Percentiles rank a stretch among this genome's conserved stretches.
Conservation (phyloP, 2,888 invertebrate species). For the Platynereis dumerilii region DNA sequence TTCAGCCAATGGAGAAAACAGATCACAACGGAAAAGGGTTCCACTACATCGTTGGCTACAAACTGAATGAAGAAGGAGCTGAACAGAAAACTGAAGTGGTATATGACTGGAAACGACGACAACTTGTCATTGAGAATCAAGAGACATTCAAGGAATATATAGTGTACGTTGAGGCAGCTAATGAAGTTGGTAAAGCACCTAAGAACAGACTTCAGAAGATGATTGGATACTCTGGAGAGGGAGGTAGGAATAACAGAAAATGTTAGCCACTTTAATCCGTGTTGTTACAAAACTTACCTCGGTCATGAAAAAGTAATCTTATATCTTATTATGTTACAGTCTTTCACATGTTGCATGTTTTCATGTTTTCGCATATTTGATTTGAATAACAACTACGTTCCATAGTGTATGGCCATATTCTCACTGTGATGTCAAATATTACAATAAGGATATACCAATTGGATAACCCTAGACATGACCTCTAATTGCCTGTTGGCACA, state of each 20-base stretch:
- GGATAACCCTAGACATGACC: too few species aligned
- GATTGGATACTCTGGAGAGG: conserved; percentile 89
- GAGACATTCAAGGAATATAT: conserved; percentile 84
- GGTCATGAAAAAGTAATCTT: too few species aligned
- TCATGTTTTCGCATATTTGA: too few species aligned
- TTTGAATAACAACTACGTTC: too few species aligned
- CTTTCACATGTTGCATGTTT: too few species aligned
- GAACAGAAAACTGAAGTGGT: conserved; percentile 67
- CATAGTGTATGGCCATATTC: too few species aligned
- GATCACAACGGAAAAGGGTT: conserved; percentile 96
- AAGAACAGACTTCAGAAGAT: conserved; percentile 78
- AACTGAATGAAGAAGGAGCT: conserved; percentile 68
- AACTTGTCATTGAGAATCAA: conserved; percentile 76
- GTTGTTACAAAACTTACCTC: too few species aligned
- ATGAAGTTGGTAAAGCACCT: conserved; percentile 84
- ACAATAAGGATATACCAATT: too few species aligned
- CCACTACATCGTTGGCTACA: conserved; percentile 87
- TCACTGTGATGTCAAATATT: too few species aligned
- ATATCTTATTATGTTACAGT: too few species aligned
- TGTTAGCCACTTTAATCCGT: too few species aligned
- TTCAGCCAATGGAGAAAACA: conserved; percentile 88
- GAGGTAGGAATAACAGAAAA: conserved; percentile 50
- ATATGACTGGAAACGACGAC: conserved; percentile 77
- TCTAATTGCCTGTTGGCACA: too few species aligned
- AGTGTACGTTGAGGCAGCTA: conserved; percentile 89